Base-by-base conservation (phyloP, 2,888 invertebrate genomes). In the Embidobia sp. region DNA sequence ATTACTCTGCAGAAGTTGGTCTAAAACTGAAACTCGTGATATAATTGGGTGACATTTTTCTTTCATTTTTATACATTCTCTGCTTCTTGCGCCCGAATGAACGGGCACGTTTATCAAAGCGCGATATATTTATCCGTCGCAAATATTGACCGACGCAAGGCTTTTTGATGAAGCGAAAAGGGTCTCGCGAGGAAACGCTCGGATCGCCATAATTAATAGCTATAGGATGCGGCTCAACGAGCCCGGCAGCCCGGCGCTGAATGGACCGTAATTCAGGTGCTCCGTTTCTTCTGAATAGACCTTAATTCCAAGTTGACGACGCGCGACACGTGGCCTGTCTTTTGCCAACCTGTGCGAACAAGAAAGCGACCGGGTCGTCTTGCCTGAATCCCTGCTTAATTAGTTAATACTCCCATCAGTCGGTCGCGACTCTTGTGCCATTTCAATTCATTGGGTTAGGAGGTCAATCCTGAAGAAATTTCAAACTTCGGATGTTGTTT, bases 251-350 rank as follows among this genome's bases (percentile, higher is more conserved):
- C 81, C 81, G 82, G 80, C 48, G 72, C 57, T 87, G 87, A 88
- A 88, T 88, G 83, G 84, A 73, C 75, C 84, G 86, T 88, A 87
- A 88, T 88, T 87, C 85, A 85, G 84, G 84, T 83, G 80, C 80
- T 67, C 53, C 57, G 57, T 85, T 84, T 84, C 81, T 83, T 82
- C 73, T 87, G 85, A 88, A 88, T 87, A 85, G 88, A 78, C 82
- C 84, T 85, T 87, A 84, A 87, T 88, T 84, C 75, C 66, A 73
- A 57, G 67, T 80, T 72, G 46, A 66, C 40, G 78, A 67, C 79
- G 77, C 78, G 63, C 73, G 82, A 80, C 82, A 70, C 78, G 63
- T 79, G 70, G 76, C 79, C 27, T 37, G 37, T 51, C 67, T 55
- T 69, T 49, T 22, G 10, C 2, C 76, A 75, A 70, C 74, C 69